These are phyloP conservation scores for Zhuqinia jingwanae DNA, from an alignment of 2,888 invertebrate species.

Conservation along the genomic window DNA sequence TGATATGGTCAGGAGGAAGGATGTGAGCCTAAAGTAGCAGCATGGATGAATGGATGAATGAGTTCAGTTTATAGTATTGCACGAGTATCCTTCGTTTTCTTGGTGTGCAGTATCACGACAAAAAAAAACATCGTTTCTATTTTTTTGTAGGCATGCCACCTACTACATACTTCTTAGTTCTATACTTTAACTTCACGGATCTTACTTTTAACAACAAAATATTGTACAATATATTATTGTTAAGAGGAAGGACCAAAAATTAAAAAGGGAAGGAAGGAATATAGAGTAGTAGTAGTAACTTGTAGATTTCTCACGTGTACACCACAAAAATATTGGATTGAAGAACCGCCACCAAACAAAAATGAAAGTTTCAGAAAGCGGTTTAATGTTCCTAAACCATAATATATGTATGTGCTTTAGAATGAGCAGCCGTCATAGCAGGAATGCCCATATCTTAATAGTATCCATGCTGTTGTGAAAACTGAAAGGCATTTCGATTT, in stretches of 20 bases:
- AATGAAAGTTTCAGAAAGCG: constrained; percentile 35
- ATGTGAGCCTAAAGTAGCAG: constrained; percentile 45
- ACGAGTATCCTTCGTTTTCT: neutral
- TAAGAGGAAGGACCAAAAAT: constrained; percentile 1
- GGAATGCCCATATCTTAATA: neutral
- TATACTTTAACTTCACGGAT: too few species aligned
- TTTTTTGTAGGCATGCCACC: too few species aligned
- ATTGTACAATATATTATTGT: too few species aligned
- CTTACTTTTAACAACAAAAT: too few species aligned
- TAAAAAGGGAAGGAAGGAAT: neutral
- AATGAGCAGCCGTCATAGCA: neutral
- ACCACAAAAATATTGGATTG: too few species aligned
- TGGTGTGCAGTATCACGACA: neutral
- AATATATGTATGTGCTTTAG: neutral
- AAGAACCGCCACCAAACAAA: neutral
- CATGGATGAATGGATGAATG: constrained; percentile 43
- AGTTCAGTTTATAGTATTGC: neutral
- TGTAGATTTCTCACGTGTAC: neutral
- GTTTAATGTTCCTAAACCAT: constrained; percentile 5
- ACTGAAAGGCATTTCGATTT: too few species aligned
- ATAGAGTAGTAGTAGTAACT: too few species aligned
- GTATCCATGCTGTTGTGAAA: neutral
- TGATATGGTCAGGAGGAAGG: constrained; percentile 62
- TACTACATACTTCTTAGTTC: too few species aligned
- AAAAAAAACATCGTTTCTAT: neutral